These are phyloP conservation scores for Romanogobio albipinnatus DNA, from an alignment of 2,113 vertebrate species.

Conservation along the genomic window DNA sequence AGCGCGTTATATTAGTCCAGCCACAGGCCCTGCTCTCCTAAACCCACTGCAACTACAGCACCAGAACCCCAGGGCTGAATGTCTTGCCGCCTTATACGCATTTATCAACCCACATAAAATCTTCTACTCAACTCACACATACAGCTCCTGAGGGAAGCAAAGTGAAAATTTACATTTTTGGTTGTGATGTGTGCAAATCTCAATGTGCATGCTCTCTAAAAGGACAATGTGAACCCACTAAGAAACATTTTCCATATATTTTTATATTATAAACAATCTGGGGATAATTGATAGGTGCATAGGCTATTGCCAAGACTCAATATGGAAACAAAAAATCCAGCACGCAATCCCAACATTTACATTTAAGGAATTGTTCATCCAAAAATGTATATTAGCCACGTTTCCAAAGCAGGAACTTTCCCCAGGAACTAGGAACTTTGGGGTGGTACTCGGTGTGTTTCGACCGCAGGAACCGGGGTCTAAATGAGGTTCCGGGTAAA, in stretches of 20 bases:
- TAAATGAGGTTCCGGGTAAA: too few species aligned
- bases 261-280: too few species aligned
- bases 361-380: too few species aligned
- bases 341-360: too few species aligned
- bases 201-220: not conserved
- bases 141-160: not conserved
- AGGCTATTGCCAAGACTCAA: too few species aligned
- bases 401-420: too few species aligned
- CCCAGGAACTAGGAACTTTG: too few species aligned
- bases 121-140: not conserved
- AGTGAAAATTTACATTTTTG: not conserved
- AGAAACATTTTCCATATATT: not conserved
- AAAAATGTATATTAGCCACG: too few species aligned
- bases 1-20: not conserved
- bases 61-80: conserved; percentile 11
- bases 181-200: not conserved
- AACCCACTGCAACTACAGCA: conserved; percentile 2
- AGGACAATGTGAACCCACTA: not conserved
- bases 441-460: too few species aligned
- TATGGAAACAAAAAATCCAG: too few species aligned
- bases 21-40: not conserved
- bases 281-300: too few species aligned
- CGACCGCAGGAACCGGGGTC: too few species aligned
- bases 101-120: not conserved
- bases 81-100: not conserved